Evolutionary conservation across 1,140 invertebrate genomes (phyloP).

Genomic region (Lerema accius): DNA sequence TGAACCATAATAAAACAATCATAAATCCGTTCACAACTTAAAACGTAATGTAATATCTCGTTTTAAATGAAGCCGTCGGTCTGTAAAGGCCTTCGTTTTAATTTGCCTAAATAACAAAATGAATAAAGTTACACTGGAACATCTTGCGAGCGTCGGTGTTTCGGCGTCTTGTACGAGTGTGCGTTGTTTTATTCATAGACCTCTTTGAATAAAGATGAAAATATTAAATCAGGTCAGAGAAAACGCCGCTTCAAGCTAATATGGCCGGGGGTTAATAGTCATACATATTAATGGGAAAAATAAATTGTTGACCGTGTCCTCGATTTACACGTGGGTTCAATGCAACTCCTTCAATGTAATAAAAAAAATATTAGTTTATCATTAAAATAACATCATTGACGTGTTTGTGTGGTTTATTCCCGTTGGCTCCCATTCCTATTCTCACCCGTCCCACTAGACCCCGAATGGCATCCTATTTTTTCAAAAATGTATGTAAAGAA

Average conservation of each 20-base stretch:
- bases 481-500: too few relatives aligned
- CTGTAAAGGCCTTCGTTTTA: conserved; percentile 46
- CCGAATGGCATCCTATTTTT: too few relatives aligned
- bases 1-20: too few relatives aligned
- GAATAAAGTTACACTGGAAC: conserved; percentile 61
- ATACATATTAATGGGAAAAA: conserved; percentile 69
- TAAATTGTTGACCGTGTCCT: conserved; percentile 46
- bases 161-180: conserved; percentile 50
- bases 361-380: too few relatives aligned
- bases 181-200: conserved; percentile 75
- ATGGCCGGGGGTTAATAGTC: conserved; percentile 65
- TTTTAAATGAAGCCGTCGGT: conserved; percentile 20
- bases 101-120: conserved; percentile 64
- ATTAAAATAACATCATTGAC: too few relatives aligned
- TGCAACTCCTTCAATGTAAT: not conserved
- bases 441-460: too few relatives aligned
- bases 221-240: conserved; percentile 69
- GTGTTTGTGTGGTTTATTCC: too few relatives aligned
- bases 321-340: conserved; percentile 12
- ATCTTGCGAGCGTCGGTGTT: conserved; percentile 58
- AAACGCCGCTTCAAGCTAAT: conserved; percentile 58
- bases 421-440: too few relatives aligned
- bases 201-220: conserved; percentile 79
- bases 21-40: too few relatives aligned
- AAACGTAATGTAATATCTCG: conserved; percentile 15